Conservation (phyloP, 2,113 vertebrate genomes). For the Hippoglossus stenolepis region DNA sequence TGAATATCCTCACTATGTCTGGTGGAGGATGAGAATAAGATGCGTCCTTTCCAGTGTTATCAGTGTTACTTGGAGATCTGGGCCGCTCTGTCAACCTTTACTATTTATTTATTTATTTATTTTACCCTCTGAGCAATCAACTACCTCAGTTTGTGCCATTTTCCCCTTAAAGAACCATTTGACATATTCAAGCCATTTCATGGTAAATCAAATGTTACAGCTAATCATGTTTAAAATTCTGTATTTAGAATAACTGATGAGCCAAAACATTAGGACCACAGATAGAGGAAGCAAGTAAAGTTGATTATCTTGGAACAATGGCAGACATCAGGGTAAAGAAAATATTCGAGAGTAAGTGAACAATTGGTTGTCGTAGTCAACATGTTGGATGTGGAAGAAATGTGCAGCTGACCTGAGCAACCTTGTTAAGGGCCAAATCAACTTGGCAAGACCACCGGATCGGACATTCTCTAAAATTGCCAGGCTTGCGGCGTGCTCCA, state of each 20-base stretch:
- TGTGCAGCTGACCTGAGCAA: too few relatives aligned
- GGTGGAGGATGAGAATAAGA: background rate
- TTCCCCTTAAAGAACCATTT: background rate
- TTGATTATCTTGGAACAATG: background rate
- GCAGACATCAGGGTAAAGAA: background rate
- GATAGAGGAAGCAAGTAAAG: background rate
- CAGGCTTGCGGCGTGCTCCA: too few relatives aligned
- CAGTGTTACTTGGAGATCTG: background rate
- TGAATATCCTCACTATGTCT: background rate
- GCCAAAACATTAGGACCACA: background rate
- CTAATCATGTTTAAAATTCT: background rate
- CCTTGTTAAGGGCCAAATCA: too few relatives aligned
- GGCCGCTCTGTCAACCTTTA: background rate
- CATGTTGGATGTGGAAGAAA: too few relatives aligned
- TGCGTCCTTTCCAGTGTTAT: background rate
- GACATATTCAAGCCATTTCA: background rate
- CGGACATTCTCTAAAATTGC: too few relatives aligned
- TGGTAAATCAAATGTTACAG: background rate
- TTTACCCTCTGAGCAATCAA: slow-evolving; percentile 1
- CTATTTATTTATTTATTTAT: slow-evolving; percentile 7
- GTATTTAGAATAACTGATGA: background rate
- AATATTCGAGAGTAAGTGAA: too few relatives aligned
- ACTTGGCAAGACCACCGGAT: too few relatives aligned
- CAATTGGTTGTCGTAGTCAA: too few relatives aligned
- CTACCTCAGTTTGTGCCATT: slow-evolving; percentile 23